Percentiles rank a stretch among this genome's conserved stretches.
Evolutionary conservation across 1,140 invertebrate genomes (phyloP).

Genomic region (Thrips palmi): DNA sequence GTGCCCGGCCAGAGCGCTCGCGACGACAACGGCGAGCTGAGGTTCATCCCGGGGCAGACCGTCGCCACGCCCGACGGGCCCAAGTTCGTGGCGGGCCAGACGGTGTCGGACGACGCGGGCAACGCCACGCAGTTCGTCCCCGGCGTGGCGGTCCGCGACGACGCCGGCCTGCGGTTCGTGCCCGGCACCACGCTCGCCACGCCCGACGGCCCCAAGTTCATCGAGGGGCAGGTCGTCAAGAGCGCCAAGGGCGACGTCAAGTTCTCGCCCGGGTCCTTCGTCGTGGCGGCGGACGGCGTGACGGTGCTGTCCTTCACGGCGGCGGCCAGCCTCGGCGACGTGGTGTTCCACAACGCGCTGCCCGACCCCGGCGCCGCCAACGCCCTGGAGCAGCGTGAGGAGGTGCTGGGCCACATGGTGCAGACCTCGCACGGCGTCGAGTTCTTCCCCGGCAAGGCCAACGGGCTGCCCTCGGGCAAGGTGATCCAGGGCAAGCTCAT

Average conservation of each 20-base stretch:
- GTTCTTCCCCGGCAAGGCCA: slow-evolving; percentile 40
- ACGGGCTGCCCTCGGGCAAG: slow-evolving; percentile 30
- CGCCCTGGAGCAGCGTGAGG: slow-evolving; percentile 22
- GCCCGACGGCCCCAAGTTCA: slow-evolving; percentile 39
- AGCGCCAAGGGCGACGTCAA: slow-evolving; percentile 30
- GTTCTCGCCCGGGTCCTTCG: slow-evolving; percentile 37
- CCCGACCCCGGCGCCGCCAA: slow-evolving; percentile 5
- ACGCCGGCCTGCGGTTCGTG: slow-evolving; percentile 32
- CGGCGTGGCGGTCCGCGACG: slow-evolving; percentile 44
- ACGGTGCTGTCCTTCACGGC: slow-evolving; percentile 37
- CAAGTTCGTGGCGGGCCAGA: slow-evolving; percentile 38
- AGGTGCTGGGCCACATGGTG: slow-evolving; percentile 47
- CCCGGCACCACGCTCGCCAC: slow-evolving; percentile 45
- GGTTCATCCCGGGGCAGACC: slow-evolving; percentile 42
- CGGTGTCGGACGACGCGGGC: slow-evolving; percentile 28
- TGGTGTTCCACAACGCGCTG: slow-evolving; percentile 22
- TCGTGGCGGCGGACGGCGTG: slow-evolving; percentile 26
- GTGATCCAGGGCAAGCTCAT: slow-evolving; percentile 46
- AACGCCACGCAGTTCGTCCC: slow-evolving; percentile 34
- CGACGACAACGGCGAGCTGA: slow-evolving; percentile 19
- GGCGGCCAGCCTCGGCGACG: slow-evolving; percentile 34
- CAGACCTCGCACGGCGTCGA: slow-evolving; percentile 44
- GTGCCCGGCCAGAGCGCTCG: slow-evolving; percentile 28
- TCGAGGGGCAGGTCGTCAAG: slow-evolving; percentile 43
- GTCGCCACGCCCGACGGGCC: slow-evolving; percentile 34